Evolutionary conservation across 2,888 invertebrate species (phyloP).

Genomic region (Aspidapion aeneum): DNA sequence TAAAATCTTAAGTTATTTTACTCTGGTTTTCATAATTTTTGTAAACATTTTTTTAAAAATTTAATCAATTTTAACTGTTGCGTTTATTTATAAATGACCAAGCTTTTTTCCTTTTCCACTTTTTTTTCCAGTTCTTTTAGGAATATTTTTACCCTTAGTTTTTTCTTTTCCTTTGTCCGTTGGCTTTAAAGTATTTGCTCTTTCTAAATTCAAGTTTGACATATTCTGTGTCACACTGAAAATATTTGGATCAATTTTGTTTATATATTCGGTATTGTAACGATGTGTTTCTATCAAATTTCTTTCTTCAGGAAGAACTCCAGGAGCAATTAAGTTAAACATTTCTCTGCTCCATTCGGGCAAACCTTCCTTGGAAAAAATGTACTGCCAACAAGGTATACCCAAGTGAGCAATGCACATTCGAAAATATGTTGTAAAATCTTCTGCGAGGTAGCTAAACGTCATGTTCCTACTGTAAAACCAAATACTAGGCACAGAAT

Average conservation of each 20-base stretch:
- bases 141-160: conserved; percentile 13
- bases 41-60: too few relatives aligned
- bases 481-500: conserved; percentile 40
- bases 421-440: conserved; percentile 80
- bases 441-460: conserved; percentile 80
- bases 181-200: conserved; percentile 5
- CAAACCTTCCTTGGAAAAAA: conserved; percentile 33
- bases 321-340: conserved; percentile 69
- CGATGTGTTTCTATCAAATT: conserved; percentile 25
- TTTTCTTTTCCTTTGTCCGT: conserved; percentile 17
- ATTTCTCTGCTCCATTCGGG: conserved; percentile 55
- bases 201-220: conserved; percentile 8
- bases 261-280: conserved; percentile 26
- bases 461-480: conserved; percentile 44
- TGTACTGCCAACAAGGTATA: conserved; percentile 80
- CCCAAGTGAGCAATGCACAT: conserved; percentile 88
- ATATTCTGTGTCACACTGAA: conserved; percentile 22
- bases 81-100: too few relatives aligned
- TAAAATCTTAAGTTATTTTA: conserved; percentile 30
- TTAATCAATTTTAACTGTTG: too few relatives aligned
- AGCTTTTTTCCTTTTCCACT: conserved; percentile 20
- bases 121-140: conserved; percentile 14
- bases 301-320: conserved; percentile 31
- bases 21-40: too few relatives aligned
- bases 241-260: conserved; percentile 34